A percentile compares a stretch with the other conserved stretches of the same genome.
phyloP scores from a whole-genome alignment of 1,140 invertebrate genomes.

The Cydia pomonella region DNA sequence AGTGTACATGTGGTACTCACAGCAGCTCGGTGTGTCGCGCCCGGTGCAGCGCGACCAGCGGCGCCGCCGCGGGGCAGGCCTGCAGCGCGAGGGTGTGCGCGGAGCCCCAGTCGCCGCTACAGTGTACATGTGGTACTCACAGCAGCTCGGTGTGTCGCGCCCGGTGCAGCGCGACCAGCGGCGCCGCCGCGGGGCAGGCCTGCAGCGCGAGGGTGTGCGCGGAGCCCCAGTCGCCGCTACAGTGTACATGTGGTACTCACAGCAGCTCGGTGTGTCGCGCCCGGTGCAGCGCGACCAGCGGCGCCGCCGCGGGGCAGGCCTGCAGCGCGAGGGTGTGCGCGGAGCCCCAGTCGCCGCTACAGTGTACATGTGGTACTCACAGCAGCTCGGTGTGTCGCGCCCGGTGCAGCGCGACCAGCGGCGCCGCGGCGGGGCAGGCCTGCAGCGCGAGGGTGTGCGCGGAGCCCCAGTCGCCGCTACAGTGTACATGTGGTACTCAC shows the following conservation, averaged over 20 bases:
- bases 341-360: conserved; percentile 98
- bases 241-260: too few relatives aligned
- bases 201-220: conserved; percentile 93
- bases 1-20: too few relatives aligned
- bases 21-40: conserved; percentile 96
- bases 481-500: too few relatives aligned
- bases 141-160: conserved; percentile 96
- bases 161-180: conserved; percentile 94
- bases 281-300: conserved; percentile 94
- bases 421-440: conserved; percentile 92
- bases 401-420: conserved; percentile 94
- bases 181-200: conserved; percentile 92
- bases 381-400: conserved; percentile 96
- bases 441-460: conserved; percentile 93
- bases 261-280: conserved; percentile 96
- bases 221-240: conserved; percentile 98
- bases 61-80: conserved; percentile 92
- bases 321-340: conserved; percentile 93
- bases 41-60: conserved; percentile 94
- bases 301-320: conserved; percentile 92
- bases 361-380: too few relatives aligned
- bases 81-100: conserved; percentile 93
- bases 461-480: conserved; percentile 98
- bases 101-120: conserved; percentile 98
- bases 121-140: too few relatives aligned